These are phyloP conservation scores for Xiphorhynchus erythropygius DNA, from an alignment of 2,797 vertebrate genomes.

Conservation along the genomic window DNA sequence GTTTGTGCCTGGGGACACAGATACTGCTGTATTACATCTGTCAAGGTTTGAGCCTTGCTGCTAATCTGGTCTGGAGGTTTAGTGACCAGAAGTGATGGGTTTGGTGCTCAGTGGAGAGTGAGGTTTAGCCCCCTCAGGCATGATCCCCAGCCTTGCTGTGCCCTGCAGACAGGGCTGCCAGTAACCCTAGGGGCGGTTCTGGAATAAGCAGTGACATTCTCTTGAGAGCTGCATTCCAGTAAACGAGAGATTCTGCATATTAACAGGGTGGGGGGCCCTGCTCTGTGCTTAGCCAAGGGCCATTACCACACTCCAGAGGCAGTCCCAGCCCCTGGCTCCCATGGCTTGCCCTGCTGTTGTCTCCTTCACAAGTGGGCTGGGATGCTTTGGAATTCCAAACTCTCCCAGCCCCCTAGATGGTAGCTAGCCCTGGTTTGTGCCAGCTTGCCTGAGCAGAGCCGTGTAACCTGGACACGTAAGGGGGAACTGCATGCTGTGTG, in stretches of 20 bases:
- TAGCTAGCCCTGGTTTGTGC: not conserved
- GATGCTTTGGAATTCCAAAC: not conserved
- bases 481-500: accelerated
- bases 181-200: not conserved
- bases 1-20: not conserved
- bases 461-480: accelerated
- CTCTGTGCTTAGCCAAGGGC: not conserved
- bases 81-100: not conserved
- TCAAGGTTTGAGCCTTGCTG: not conserved
- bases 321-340: not conserved
- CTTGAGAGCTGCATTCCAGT: not conserved
- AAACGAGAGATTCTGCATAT: not conserved
- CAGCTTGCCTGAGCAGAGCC: not conserved
- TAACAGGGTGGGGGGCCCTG: not conserved
- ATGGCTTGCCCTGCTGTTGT: not conserved
- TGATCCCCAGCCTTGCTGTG: not conserved
- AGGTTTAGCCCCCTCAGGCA: not conserved
- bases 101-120: not conserved
- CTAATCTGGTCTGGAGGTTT: not conserved
- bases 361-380: not conserved
- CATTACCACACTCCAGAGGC: not conserved
- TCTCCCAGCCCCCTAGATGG: not conserved
- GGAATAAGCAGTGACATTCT: not conserved
- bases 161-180: not conserved
- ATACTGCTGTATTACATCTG: not conserved